Evolutionary conservation across 1,140 invertebrate species (phyloP).

Genomic region (Odontomachus brunneus): DNA sequence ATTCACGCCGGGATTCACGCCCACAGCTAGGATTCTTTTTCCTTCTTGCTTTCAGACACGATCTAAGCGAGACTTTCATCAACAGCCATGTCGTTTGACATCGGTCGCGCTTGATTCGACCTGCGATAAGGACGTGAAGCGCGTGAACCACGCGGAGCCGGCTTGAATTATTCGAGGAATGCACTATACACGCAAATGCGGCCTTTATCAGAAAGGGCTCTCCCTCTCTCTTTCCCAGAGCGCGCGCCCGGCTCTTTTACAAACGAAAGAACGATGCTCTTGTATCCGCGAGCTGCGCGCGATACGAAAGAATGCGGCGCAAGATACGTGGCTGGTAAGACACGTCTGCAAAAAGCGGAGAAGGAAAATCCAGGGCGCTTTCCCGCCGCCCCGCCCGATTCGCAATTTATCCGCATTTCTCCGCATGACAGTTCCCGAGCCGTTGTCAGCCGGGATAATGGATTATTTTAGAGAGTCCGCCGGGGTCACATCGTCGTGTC

Average conservation of each 20-base stretch:
- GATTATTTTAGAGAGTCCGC: not conserved
- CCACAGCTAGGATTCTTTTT: too few species aligned
- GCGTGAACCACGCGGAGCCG: conserved; percentile 27
- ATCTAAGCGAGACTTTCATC: conserved; percentile 23
- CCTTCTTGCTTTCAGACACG: not conserved
- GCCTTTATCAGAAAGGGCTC: conserved; percentile 65
- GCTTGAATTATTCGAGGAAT: conserved; percentile 77
- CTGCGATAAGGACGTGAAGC: conserved; percentile 29
- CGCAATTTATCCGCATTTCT: conserved; percentile 19
- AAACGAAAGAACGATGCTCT: conserved; percentile 26
- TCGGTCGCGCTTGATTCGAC: not conserved
- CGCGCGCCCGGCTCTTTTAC: conserved; percentile 10
- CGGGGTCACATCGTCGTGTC: not conserved
- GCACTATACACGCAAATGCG: conserved; percentile 78
- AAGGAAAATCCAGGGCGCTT: conserved; percentile 38
- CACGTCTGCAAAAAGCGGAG: conserved; percentile 43
- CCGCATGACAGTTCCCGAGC: conserved; percentile 12
- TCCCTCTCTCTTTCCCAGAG: conserved; percentile 29
- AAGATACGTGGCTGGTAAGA: conserved; percentile 32
- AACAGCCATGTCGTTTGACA: conserved; percentile 33
- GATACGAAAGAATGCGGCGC: conserved; percentile 60
- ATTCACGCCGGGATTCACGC: too few species aligned
- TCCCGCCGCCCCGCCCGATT: conserved; percentile 16
- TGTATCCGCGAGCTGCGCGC: conserved; percentile 18
- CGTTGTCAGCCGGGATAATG: conserved; percentile 22